Evolutionary conservation across 2,113 vertebrate genomes (phyloP).

Genomic region (Pardalotus punctatus): DNA sequence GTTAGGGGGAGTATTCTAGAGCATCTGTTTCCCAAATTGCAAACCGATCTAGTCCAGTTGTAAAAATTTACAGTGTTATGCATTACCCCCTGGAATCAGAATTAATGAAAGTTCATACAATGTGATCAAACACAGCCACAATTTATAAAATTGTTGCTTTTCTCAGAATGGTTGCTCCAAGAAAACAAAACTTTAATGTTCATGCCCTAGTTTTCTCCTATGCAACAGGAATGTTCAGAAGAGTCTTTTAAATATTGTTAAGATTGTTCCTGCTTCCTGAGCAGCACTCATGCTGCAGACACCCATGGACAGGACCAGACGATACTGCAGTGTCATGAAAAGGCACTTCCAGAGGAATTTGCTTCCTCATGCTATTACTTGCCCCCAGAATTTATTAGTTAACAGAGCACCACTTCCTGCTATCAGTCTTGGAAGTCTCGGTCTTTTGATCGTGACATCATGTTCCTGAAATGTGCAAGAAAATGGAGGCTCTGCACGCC

Average conservation of each 20-base stretch:
- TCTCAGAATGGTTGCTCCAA: not conserved
- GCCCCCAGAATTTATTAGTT: not conserved
- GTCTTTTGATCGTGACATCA: not conserved
- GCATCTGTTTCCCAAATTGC: constrained; percentile 21
- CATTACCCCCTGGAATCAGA: not conserved
- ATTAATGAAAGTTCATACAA: constrained; percentile 19
- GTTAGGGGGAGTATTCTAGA: not conserved
- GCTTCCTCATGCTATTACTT: not conserved
- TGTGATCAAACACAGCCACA: not conserved
- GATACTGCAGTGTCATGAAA: not conserved
- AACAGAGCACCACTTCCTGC: not conserved
- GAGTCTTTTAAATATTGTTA: not conserved
- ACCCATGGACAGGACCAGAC: not conserved
- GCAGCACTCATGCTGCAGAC: not conserved
- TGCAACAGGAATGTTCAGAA: not conserved
- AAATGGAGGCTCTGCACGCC: not conserved
- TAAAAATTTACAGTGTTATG: constrained; percentile 36
- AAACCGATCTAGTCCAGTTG: not conserved
- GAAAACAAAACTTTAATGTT: not conserved
- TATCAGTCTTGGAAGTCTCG: not conserved
- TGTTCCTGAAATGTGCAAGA: not conserved
- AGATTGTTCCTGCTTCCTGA: not conserved
- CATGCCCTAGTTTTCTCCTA: not conserved
- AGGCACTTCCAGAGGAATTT: not conserved
- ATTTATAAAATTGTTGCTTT: not conserved